Percentiles rank a stretch among this genome's conserved stretches.
These are phyloP conservation scores for Scolopax bukidnonensis DNA, from an alignment of 2,797 vertebrate species.

Conservation along the genomic window DNA sequence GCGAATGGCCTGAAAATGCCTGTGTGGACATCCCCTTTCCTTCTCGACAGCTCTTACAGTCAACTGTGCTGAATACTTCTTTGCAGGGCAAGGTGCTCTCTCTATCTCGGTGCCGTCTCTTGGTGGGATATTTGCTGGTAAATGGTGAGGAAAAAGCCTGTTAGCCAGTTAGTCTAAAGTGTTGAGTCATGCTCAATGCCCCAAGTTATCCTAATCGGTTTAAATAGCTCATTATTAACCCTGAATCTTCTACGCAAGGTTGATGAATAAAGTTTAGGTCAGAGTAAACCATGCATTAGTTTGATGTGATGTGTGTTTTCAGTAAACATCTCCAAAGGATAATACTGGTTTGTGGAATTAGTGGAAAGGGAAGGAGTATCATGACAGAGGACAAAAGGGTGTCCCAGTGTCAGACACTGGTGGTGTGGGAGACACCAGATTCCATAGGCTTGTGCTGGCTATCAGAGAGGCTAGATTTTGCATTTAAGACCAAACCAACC, in stretches of 20 bases:
- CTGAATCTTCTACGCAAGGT: neutral
- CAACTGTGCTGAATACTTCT: neutral
- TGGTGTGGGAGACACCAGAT: neutral
- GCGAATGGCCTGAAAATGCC: neutral
- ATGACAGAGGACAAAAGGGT: fast-evolving
- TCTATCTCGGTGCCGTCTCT: neutral
- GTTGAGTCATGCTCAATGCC: neutral
- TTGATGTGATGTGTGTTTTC: neutral
- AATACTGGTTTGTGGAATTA: neutral
- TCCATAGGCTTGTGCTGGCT: neutral
- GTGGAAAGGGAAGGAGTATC: neutral
- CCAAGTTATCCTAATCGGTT: fast-evolving
- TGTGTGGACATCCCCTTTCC: neutral
- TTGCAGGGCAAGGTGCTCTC: neutral
- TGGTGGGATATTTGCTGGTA: neutral
- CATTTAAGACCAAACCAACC: neutral
- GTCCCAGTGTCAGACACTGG: neutral
- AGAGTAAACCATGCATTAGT: neutral
- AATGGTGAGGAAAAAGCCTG: neutral
- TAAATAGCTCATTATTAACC: neutral
- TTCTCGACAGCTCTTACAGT: neutral
- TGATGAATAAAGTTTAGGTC: neutral
- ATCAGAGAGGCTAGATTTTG: neutral
- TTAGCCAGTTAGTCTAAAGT: fast-evolving
- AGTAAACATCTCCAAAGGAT: neutral